Evolutionary conservation across 2,888 invertebrate genomes (phyloP), one percentile per base, ranked within the genome.

Genomic region (Agrochola circellaris): DNA sequence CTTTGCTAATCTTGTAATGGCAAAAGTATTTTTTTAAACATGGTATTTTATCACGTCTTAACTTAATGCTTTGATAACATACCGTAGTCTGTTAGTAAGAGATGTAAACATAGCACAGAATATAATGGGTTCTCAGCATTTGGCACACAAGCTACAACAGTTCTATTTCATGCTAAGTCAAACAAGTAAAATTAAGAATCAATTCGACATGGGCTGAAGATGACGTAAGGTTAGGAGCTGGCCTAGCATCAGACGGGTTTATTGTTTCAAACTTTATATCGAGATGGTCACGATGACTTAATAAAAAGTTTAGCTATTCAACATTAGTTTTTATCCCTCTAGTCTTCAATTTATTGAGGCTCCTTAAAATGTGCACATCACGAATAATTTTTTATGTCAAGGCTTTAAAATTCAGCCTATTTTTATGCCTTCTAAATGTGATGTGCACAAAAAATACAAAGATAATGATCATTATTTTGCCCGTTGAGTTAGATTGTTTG

Each of bases 141-240:
- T 65, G 54, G 38, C 66, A 54, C 30, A 66, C 56, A 79, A 81
- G 79, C 78, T 66, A 77, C 70, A 83, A 86, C 74, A 87, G 65
- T 83, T 76, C 71, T 83, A 88, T 88, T 89, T 90, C 87, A 89
- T 88, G 89, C 85, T 83, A 87, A 88, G 82, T 89, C 80, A 85
- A 85, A 88, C 82, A 87, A 84, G 87, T 88, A 85, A 91, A 94
- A 95, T 94, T 92, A 89, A 93, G 90, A 94, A 95, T 94, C 92
- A 90, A 94, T 95, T 93, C 85, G 89, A 81, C 87, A 93, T 92
- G 93, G 92, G 83, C 90, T 91, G 71, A 75, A 83, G 88, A 92
- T 95, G 94, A 95, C 93, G 94, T 93, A 94, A 95, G 86, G 66
- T 80, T 79, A 78, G 76, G 81, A 89, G 87, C 83, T 80, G 75